phyloP scores from a whole-genome alignment of 2,888 invertebrate genomes.

The Spicauda simplicius region DNA sequence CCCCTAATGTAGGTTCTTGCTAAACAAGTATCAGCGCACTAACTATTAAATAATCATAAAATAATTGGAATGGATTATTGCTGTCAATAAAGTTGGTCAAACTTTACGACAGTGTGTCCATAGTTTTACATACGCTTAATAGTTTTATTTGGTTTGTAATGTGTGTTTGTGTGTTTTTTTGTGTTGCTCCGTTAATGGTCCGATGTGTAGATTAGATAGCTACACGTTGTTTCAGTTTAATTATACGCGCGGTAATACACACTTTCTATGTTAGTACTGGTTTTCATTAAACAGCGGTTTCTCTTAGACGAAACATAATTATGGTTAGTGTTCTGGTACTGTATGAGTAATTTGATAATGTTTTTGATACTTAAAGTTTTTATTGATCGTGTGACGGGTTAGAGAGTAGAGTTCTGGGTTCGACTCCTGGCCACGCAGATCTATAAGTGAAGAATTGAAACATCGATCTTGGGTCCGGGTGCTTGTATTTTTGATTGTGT shows the following conservation, averaged over 20 bases:
- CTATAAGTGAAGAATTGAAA: no score
- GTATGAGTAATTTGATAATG: no score
- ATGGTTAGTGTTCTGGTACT: neutral
- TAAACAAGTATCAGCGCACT: no score
- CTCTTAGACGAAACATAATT: neutral
- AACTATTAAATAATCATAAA: no score
- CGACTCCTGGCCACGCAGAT: no score
- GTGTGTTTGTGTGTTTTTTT: conserved; percentile 69
- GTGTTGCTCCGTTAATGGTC: conserved; percentile 74
- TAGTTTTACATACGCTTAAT: conserved; percentile 48
- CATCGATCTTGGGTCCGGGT: no score
- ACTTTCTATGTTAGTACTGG: conserved; percentile 43
- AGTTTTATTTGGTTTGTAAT: conserved; percentile 59
- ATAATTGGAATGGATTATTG: no score
- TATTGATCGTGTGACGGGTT: no score
- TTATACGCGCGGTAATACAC: conserved; percentile 67
- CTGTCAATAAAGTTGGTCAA: neutral
- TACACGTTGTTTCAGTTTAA: conserved; percentile 79
- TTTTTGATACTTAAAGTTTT: no score
- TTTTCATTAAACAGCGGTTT: conserved; percentile 20
- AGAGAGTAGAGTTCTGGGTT: no score
- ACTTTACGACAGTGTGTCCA: conserved; percentile 52
- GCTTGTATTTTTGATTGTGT: no score
- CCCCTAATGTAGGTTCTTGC: no score
- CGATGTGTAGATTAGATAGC: conserved; percentile 77